These are phyloP conservation scores for Apodemia hepburni DNA, from an alignment of 2,888 invertebrate genomes.

Conservation along the genomic window DNA sequence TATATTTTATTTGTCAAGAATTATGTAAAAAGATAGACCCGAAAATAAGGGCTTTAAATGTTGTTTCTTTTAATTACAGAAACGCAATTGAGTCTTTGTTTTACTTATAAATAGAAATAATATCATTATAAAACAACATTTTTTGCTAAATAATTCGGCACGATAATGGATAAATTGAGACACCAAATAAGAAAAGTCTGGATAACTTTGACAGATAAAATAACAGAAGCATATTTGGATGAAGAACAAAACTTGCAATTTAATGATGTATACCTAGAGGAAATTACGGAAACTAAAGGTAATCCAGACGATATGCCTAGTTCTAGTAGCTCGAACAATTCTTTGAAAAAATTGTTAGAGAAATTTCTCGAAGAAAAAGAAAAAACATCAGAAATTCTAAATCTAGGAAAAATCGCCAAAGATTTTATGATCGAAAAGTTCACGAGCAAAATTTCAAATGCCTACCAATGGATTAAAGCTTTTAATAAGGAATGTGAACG, in stretches of 20 bases:
- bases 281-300: not conserved
- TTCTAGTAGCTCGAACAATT: constrained; percentile 6
- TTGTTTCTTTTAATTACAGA: too few species aligned
- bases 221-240: constrained; percentile 12
- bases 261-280: constrained; percentile 18
- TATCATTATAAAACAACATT: too few species aligned
- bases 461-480: constrained; percentile 27
- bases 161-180: constrained; percentile 3
- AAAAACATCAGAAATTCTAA: constrained; percentile 18
- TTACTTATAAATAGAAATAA: too few species aligned
- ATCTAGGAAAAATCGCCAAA: constrained; percentile 22
- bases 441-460: constrained; percentile 26
- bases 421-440: constrained; percentile 26
- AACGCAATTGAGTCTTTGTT: too few species aligned
- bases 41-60: too few species aligned
- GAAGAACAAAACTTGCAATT: constrained; percentile 23
- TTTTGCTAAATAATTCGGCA: too few species aligned
- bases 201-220: constrained; percentile 18
- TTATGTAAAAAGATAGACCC: too few species aligned
- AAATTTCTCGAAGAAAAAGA: constrained; percentile 8
- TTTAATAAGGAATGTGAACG: constrained; percentile 31
- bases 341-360: constrained; percentile 21
- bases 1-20: too few species aligned
- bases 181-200: constrained; percentile 24
- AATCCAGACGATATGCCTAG: too few species aligned